Percentiles rank a stretch among this genome's conserved stretches.
Evolutionary conservation across 2,113 vertebrate genomes (phyloP).

Genomic region (Leucosticte australis): DNA sequence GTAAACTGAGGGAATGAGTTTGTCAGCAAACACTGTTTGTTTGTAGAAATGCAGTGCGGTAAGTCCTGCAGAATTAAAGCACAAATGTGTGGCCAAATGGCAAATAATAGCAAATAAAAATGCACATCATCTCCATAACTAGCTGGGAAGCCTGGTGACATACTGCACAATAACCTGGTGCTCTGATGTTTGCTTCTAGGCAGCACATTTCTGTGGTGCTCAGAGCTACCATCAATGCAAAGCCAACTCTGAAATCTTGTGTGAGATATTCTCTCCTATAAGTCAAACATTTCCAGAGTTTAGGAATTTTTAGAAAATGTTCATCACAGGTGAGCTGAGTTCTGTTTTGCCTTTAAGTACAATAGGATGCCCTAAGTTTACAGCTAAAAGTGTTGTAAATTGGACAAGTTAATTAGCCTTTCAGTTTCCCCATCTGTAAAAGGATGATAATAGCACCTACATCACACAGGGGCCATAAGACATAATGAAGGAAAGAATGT

Average conservation of each 20-base stretch:
- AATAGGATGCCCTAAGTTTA: constrained; percentile 13
- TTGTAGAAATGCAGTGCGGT: not conserved
- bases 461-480: constrained; percentile 26
- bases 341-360: constrained; percentile 23
- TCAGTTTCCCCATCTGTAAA: constrained; percentile 45
- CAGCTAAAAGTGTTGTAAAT: constrained; percentile 33
- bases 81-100: not conserved
- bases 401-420: constrained; percentile 45
- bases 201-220: not conserved
- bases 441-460: constrained; percentile 28
- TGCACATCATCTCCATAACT: not conserved
- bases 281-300: not conserved
- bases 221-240: not conserved
- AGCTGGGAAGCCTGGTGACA: not conserved
- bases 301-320: not conserved
- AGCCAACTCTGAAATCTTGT: not conserved
- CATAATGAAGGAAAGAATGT: constrained; percentile 33
- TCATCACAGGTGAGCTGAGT: not conserved
- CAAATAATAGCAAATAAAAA: not conserved
- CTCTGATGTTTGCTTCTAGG: not conserved
- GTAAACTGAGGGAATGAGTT: constrained; percentile 67
- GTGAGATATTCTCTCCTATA: not conserved
- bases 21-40: not conserved
- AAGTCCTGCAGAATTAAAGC: not conserved
- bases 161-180: not conserved